phyloP scores from a whole-genome alignment of 2,797 vertebrate genomes.

The Pangasius macronema region DNA sequence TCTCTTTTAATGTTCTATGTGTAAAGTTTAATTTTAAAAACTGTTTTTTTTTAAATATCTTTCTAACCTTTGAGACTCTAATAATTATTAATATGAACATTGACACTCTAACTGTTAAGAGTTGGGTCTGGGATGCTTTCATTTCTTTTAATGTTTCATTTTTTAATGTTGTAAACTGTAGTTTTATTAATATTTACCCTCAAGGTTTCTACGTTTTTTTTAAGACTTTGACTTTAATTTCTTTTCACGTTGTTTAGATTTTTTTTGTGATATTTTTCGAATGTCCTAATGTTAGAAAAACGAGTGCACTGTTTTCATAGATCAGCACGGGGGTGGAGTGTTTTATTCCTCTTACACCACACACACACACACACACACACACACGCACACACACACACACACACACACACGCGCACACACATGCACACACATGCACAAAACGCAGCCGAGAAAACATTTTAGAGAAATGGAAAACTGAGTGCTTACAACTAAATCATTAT shows the following conservation, averaged over 20 bases:
- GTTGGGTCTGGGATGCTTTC: background rate
- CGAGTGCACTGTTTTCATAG: background rate
- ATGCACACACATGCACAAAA: conserved; percentile 1
- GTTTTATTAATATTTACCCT: background rate
- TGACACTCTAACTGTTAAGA: background rate
- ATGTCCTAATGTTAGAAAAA: background rate
- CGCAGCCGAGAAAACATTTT: background rate
- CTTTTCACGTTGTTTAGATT: background rate
- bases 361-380: background rate
- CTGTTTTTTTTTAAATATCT: background rate
- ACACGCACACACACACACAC: conserved; percentile 18
- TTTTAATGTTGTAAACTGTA: background rate
- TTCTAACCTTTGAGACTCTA: background rate
- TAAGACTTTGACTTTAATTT: background rate
- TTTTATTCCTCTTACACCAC: background rate
- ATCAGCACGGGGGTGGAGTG: background rate
- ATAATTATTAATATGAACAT: background rate
- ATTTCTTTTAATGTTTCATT: background rate
- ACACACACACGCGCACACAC: conserved; percentile 8
- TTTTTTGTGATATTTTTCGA: background rate
- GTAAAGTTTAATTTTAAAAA: background rate
- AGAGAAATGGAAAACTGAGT: no score
- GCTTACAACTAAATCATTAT: no score
- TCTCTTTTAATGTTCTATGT: background rate
- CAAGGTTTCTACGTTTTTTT: background rate